Percentiles rank a stretch among this genome's conserved stretches.
Conservation (phyloP, 2,113 vertebrate species). For the Neotragus pygmaeus region DNA sequence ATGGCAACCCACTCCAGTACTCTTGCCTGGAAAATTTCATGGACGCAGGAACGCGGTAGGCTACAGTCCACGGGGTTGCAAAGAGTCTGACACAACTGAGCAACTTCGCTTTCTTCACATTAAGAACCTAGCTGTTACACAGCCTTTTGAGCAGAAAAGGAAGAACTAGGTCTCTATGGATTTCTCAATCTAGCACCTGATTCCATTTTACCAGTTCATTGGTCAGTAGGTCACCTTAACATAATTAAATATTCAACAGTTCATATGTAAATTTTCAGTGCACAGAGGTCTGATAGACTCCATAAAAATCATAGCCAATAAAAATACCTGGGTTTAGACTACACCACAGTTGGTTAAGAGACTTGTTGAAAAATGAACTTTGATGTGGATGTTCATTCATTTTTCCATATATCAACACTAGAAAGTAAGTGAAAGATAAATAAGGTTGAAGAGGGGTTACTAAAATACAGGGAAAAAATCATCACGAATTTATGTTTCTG, state of each 20-base stretch:
- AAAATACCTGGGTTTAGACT: not conserved
- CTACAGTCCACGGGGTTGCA: no score
- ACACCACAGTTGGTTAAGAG: rapidly evolving
- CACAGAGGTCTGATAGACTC: not conserved
- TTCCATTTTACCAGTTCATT: not conserved
- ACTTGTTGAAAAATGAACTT: not conserved
- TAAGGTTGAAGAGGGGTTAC: not conserved
- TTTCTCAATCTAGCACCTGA: not conserved
- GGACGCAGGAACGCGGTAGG: rapidly evolving
- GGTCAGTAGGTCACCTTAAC: rapidly evolving
- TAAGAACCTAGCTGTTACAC: no score
- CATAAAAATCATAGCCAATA: not conserved
- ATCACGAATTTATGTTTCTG: not conserved
- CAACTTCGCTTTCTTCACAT: rapidly evolving
- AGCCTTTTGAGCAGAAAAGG: rapidly evolving
- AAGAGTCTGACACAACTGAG: rapidly evolving
- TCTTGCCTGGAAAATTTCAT: no score
- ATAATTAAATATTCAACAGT: not conserved
- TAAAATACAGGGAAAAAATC: not conserved
- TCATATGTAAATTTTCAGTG: not conserved
- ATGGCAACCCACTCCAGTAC: no score
- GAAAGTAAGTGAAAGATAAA: not conserved
- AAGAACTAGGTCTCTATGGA: not conserved
- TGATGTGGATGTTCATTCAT: not conserved
- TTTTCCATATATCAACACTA: not conserved